Percentiles rank a stretch among this genome's conserved stretches.
Conservation (phyloP, 2,797 vertebrate genomes). For the Diceros bicornis region DNA sequence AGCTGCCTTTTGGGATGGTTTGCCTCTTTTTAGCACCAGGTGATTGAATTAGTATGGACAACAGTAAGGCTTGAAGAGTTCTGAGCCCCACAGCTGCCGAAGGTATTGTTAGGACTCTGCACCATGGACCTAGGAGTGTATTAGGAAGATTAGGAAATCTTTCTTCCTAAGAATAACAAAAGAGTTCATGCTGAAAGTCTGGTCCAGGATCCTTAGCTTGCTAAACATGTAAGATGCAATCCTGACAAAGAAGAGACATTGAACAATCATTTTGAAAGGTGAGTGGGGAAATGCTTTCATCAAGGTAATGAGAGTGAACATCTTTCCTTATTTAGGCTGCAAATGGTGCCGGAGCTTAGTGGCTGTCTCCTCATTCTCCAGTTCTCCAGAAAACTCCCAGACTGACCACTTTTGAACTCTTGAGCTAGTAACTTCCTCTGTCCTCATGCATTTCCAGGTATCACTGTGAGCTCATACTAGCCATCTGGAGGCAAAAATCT, state of each 20-base stretch:
- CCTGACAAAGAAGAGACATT: too few relatives aligned
- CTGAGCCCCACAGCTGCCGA: neutral
- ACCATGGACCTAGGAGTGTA: neutral
- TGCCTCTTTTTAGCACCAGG: neutral
- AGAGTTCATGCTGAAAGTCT: neutral
- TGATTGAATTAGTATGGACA: neutral
- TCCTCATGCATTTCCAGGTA: neutral
- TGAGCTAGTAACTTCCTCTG: neutral
- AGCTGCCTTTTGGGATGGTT: neutral
- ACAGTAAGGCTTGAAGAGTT: neutral
- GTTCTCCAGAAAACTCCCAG: neutral
- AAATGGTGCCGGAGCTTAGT: neutral
- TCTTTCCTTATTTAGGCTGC: neutral
- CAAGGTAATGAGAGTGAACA: too few relatives aligned
- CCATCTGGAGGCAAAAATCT: neutral
- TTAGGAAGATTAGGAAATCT: neutral
- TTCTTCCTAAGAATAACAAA: neutral
- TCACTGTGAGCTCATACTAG: neutral
- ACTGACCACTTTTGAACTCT: neutral
- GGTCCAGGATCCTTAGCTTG: neutral
- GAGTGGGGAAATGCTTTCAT: neutral
- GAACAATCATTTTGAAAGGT: neutral
- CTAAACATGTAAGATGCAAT: too few relatives aligned
- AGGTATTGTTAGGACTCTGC: neutral
- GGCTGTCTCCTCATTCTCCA: neutral